phyloP scores from a whole-genome alignment of 2,888 invertebrate genomes.

The Stramonita haemastoma region DNA sequence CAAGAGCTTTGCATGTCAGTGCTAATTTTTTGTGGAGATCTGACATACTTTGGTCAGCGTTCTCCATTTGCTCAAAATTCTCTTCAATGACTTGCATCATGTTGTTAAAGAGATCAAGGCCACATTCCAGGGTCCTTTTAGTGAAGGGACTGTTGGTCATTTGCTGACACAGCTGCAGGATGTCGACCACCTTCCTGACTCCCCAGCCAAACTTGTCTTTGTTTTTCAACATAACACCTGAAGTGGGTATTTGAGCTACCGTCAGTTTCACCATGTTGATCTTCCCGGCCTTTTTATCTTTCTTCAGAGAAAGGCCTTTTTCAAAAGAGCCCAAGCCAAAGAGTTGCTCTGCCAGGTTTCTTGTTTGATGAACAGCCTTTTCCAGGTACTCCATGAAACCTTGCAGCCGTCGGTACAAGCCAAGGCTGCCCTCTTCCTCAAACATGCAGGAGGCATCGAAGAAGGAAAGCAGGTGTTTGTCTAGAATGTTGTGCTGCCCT shows the following conservation, averaged over 20 bases:
- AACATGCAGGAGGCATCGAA: background rate
- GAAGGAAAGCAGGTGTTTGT: background rate
- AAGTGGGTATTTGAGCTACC: background rate
- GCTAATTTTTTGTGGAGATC: slow-evolving; percentile 3
- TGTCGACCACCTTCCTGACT: background rate
- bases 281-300: background rate
- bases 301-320: background rate
- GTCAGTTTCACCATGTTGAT: background rate
- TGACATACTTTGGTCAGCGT: background rate
- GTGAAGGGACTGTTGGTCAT: background rate
- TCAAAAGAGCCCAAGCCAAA: background rate
- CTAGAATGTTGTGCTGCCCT: background rate
- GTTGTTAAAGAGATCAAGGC: background rate
- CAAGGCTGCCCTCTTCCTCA: background rate
- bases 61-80: background rate
- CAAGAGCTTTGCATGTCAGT: background rate
- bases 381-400: background rate
- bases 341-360: background rate
- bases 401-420: background rate
- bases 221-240: background rate
- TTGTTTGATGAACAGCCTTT: slow-evolving; percentile 17
- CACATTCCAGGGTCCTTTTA: background rate
- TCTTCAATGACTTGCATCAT: slow-evolving; percentile 19
- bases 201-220: background rate
- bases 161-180: slow-evolving; percentile 3